Conservation (phyloP, 2,888 invertebrate genomes). For the Phytoseiulus persimilis region DNA sequence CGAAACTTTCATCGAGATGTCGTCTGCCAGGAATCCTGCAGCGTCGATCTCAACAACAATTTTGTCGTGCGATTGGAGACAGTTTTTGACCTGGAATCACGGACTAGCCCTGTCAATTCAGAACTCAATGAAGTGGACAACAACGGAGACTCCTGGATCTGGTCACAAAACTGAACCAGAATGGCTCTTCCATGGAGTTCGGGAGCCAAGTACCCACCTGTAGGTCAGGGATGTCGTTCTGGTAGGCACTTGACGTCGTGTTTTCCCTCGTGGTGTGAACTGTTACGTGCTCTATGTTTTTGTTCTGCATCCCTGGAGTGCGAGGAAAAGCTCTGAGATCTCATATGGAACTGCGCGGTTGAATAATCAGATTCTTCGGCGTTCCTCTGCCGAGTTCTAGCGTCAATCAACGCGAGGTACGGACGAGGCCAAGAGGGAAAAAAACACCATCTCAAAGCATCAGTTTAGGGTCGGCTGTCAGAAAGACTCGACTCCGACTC, state of each 20-base stretch:
- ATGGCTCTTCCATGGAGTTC: too few relatives aligned
- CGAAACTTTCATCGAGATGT: slow-evolving; percentile 26
- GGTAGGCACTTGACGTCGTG: slow-evolving; percentile 6
- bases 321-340: neutral
- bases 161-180: too few relatives aligned
- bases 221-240: slow-evolving; percentile 25
- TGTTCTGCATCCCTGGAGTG: slow-evolving; percentile 17
- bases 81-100: slow-evolving; percentile 12
- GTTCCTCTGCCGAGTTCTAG: too few relatives aligned
- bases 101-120: neutral
- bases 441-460: too few relatives aligned
- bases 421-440: too few relatives aligned
- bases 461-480: too few relatives aligned
- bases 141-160: too few relatives aligned
- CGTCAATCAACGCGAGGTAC: too few relatives aligned
- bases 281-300: slow-evolving; percentile 30
- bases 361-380: too few relatives aligned
- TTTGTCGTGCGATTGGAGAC: slow-evolving; percentile 27
- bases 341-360: too few relatives aligned
- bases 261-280: slow-evolving; percentile 33
- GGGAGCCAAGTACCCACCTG: too few relatives aligned
- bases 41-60: slow-evolving; percentile 33
- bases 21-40: slow-evolving; percentile 11
- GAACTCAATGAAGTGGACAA: neutral
- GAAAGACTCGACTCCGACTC: too few relatives aligned